Percentiles rank a stretch among this genome's conserved stretches.
Evolutionary conservation across 2,888 invertebrate genomes (phyloP).

Genomic region (Tenthredo livida): DNA sequence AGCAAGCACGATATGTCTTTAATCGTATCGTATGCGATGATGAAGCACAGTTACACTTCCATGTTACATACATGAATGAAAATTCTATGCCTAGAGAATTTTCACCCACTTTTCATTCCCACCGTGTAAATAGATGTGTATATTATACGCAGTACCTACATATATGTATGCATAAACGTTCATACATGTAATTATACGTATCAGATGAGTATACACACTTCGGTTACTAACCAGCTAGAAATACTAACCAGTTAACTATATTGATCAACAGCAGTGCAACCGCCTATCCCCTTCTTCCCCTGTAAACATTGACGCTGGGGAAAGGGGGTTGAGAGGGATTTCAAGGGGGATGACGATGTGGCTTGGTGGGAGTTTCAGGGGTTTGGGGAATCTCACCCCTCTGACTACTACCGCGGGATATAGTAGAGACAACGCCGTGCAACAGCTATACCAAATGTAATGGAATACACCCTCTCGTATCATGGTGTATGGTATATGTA

Average conservation of each 20-base stretch:
- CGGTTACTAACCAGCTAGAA: conserved; percentile 51
- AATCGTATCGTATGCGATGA: background rate
- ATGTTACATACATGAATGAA: conserved; percentile 10
- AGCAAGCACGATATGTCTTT: background rate
- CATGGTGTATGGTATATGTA: background rate
- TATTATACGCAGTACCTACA: no score
- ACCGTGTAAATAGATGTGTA: background rate
- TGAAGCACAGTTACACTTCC: background rate
- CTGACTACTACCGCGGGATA: conserved; percentile 31
- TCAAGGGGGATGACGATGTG: conserved; percentile 43
- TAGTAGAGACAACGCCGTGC: conserved; percentile 50
- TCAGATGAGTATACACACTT: conserved; percentile 35
- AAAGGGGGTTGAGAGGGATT: conserved; percentile 52
- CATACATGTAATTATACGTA: conserved; percentile 20
- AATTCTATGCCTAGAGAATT: conserved; percentile 11
- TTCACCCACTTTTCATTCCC: background rate
- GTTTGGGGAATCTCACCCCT: conserved; percentile 29
- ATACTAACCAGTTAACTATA: conserved; percentile 64
- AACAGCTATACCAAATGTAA: conserved; percentile 58
- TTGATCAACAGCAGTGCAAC: conserved; percentile 67
- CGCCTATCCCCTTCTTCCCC: conserved; percentile 61
- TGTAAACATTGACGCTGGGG: conserved; percentile 60
- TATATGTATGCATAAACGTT: background rate
- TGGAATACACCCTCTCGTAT: conserved; percentile 61
- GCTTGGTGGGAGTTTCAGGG: conserved; percentile 44